phyloP scores from a whole-genome alignment of 2,888 invertebrate species.

The Hemicrepidius hirtus region DNA sequence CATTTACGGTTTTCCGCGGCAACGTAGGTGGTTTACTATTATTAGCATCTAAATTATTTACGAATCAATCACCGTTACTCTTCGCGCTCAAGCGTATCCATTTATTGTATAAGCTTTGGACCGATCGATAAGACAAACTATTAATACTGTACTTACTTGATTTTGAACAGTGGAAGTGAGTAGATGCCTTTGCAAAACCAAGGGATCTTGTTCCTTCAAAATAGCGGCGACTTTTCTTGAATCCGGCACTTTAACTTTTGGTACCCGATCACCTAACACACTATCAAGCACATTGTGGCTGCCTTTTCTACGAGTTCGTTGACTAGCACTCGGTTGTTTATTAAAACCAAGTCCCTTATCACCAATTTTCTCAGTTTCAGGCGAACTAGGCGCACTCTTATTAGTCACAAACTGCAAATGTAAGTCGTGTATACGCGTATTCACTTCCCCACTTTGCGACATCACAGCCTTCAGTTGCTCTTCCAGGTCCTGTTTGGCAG shows the following conservation, averaged over 20 bases:
- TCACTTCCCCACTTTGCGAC: slow-evolving; percentile 76
- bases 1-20: neutral
- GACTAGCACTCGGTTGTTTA: slow-evolving; percentile 62
- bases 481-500: slow-evolving; percentile 77
- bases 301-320: slow-evolving; percentile 60
- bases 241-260: slow-evolving; percentile 80
- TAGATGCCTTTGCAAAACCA: slow-evolving; percentile 89
- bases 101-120: neutral
- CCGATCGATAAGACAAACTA: neutral
- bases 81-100: neutral
- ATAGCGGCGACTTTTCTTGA: slow-evolving; percentile 88
- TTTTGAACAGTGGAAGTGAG: slow-evolving; percentile 88
- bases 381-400: slow-evolving; percentile 70
- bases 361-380: slow-evolving; percentile 47
- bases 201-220: slow-evolving; percentile 86
- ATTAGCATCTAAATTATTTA: neutral
- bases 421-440: slow-evolving; percentile 75
- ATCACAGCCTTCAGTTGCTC: slow-evolving; percentile 76
- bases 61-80: neutral
- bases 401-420: slow-evolving; percentile 73
- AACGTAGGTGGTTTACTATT: neutral
- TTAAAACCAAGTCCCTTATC: slow-evolving; percentile 56
- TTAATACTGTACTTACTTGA: slow-evolving; percentile 76
- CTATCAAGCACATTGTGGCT: slow-evolving; percentile 80
- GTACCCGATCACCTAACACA: slow-evolving; percentile 79